A percentile compares a stretch with the other conserved stretches of the same genome.
These are phyloP conservation scores for Ceratitis capitata DNA, from an alignment of 1,140 invertebrate genomes.

Conservation along the genomic window DNA sequence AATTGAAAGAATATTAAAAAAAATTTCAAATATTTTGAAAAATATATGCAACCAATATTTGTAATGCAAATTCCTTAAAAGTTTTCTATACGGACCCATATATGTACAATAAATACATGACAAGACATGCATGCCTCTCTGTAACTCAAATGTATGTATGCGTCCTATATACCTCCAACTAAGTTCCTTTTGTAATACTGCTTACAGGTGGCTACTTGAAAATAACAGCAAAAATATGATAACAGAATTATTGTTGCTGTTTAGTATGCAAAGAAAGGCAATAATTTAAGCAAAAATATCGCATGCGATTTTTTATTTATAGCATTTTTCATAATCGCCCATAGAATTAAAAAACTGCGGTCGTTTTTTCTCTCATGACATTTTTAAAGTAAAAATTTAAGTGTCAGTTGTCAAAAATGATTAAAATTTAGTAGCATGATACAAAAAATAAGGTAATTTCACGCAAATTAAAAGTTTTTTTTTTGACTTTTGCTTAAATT, in stretches of 20 bases:
- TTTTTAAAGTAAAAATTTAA: too few species aligned
- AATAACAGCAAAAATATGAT: slow-evolving; percentile 7
- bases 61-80: not conserved
- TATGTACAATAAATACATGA: not conserved
- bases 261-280: too few species aligned
- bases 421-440: too few species aligned
- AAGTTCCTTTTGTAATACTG: not conserved
- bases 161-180: not conserved
- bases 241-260: not conserved
- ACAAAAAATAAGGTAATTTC: too few species aligned
- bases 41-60: not conserved
- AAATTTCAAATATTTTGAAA: not conserved
- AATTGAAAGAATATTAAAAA: not conserved
- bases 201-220: not conserved
- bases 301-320: too few species aligned
- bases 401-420: too few species aligned
- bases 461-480: too few species aligned
- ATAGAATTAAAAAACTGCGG: too few species aligned
- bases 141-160: not conserved
- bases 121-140: too few species aligned
- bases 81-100: not conserved
- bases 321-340: too few species aligned
- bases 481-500: too few species aligned
- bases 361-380: too few species aligned
- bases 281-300: not conserved